Evolutionary conservation across 2,888 invertebrate species (phyloP).

Genomic region (Mamestra brassicae): DNA sequence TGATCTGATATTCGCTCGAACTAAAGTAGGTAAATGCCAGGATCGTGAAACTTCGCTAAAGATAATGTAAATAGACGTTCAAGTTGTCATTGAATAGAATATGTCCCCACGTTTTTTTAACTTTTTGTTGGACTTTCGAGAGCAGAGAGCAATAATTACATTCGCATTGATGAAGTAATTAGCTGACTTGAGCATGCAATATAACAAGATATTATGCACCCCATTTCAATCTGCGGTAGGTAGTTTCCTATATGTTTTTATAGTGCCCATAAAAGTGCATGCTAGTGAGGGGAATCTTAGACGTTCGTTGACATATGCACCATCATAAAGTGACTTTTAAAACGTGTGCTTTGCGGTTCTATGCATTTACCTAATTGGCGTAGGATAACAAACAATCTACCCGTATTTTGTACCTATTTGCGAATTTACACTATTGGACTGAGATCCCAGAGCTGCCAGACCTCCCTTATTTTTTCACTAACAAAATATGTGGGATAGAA

Average conservation of each 20-base stretch:
- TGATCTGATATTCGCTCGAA: slow-evolving; percentile 14
- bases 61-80: slow-evolving; percentile 29
- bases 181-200: slow-evolving; percentile 36
- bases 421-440: too few species aligned
- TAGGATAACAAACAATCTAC: not conserved
- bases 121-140: slow-evolving; percentile 58
- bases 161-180: slow-evolving; percentile 47
- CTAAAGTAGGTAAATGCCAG: slow-evolving; percentile 29
- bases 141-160: slow-evolving; percentile 31
- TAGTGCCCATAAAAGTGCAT: not conserved
- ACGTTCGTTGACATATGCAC: not conserved
- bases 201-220: slow-evolving; percentile 29
- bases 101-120: slow-evolving; percentile 42
- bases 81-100: slow-evolving; percentile 44
- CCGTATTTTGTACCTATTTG: not conserved
- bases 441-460: too few species aligned
- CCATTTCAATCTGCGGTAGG: slow-evolving; percentile 12
- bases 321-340: not conserved
- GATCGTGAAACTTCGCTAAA: slow-evolving; percentile 39
- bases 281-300: not conserved
- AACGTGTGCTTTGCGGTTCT: not conserved
- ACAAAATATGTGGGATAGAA: too few species aligned
- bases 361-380: not conserved
- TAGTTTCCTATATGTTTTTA: not conserved
- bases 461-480: too few species aligned